Percentiles rank a stretch among this genome's conserved stretches.
Evolutionary conservation across 2,888 invertebrate genomes (phyloP).

Genomic region (Macroteleia sp.): DNA sequence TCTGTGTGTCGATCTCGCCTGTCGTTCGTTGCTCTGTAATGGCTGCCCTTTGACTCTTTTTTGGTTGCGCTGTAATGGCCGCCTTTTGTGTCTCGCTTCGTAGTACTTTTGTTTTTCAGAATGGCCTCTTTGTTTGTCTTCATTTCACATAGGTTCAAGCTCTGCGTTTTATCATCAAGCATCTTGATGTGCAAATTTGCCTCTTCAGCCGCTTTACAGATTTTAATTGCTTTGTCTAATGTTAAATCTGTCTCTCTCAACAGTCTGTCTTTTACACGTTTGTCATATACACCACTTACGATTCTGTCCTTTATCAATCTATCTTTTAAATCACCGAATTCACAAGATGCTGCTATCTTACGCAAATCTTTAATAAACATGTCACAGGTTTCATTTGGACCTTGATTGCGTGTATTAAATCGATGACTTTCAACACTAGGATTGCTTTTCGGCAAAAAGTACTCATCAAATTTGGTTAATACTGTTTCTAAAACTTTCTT

Average conservation of each 20-base stretch:
- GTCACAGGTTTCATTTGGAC: slow-evolving; percentile 56
- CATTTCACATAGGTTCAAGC: neutral
- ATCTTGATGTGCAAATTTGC: slow-evolving; percentile 1
- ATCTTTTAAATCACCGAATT: slow-evolving; percentile 61
- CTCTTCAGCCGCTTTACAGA: slow-evolving; percentile 49
- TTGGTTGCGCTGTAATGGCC: too few species aligned
- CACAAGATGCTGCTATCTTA: slow-evolving; percentile 64
- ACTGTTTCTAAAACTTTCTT: slow-evolving; percentile 49
- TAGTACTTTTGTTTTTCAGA: too few species aligned
- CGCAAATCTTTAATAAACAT: slow-evolving; percentile 64
- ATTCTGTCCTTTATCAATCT: slow-evolving; percentile 41
- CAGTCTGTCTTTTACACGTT: slow-evolving; percentile 37
- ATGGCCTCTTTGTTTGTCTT: neutral
- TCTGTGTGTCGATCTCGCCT: neutral
- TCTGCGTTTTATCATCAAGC: neutral
- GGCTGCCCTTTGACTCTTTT: too few species aligned
- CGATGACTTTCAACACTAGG: slow-evolving; percentile 67
- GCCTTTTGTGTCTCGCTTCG: too few species aligned
- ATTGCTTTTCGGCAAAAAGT: slow-evolving; percentile 56
- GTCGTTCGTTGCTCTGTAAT: too few species aligned
- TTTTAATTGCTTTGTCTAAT: slow-evolving; percentile 34
- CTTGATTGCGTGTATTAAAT: slow-evolving; percentile 46
- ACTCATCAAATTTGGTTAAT: slow-evolving; percentile 56
- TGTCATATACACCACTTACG: slow-evolving; percentile 44
- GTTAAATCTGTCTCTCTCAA: slow-evolving; percentile 32